A percentile compares a stretch with the other conserved stretches of the same genome.
These are phyloP conservation scores for Odontesthes bonariensis DNA, from an alignment of 2,113 vertebrate genomes.

Conservation along the genomic window DNA sequence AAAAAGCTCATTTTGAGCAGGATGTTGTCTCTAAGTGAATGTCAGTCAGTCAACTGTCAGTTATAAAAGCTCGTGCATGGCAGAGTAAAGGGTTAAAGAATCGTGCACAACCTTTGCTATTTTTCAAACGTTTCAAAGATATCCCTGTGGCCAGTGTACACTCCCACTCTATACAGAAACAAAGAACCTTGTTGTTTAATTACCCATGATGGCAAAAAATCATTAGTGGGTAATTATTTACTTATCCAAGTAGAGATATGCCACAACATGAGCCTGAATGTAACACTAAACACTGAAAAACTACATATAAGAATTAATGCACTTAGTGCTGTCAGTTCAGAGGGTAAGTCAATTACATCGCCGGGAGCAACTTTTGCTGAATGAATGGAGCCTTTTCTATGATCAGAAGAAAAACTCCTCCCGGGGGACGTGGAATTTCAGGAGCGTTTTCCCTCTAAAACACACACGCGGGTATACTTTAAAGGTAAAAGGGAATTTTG, in stretches of 20 bases:
- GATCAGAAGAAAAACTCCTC: slow-evolving; percentile 82
- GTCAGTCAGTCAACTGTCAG: neutral
- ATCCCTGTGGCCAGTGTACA: neutral
- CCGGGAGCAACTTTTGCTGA: slow-evolving; percentile 81
- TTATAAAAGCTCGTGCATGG: neutral
- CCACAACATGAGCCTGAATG: neutral
- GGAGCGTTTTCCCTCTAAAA: slow-evolving; percentile 83
- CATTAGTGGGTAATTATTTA: slow-evolving; percentile 20
- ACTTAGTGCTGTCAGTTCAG: slow-evolving; percentile 88
- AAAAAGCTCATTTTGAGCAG: too few relatives aligned
- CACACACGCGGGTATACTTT: slow-evolving; percentile 90
- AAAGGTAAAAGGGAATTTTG: slow-evolving; percentile 90
- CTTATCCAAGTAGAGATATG: slow-evolving; percentile 20
- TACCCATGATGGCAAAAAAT: slow-evolving; percentile 10
- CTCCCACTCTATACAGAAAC: slow-evolving; percentile 19
- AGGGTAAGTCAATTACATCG: slow-evolving; percentile 90
- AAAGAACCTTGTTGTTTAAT: slow-evolving; percentile 37
- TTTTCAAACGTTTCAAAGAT: neutral
- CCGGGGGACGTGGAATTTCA: slow-evolving; percentile 87
- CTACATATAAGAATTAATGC: slow-evolving; percentile 81
- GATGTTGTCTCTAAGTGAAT: too few relatives aligned
- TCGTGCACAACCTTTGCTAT: too few relatives aligned
- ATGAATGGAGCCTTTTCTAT: slow-evolving; percentile 94
- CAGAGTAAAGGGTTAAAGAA: neutral
- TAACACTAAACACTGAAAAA: slow-evolving; percentile 79